phyloP scores from a whole-genome alignment of 1,140 invertebrate genomes.

The Drosophila equinoxialis region DNA sequence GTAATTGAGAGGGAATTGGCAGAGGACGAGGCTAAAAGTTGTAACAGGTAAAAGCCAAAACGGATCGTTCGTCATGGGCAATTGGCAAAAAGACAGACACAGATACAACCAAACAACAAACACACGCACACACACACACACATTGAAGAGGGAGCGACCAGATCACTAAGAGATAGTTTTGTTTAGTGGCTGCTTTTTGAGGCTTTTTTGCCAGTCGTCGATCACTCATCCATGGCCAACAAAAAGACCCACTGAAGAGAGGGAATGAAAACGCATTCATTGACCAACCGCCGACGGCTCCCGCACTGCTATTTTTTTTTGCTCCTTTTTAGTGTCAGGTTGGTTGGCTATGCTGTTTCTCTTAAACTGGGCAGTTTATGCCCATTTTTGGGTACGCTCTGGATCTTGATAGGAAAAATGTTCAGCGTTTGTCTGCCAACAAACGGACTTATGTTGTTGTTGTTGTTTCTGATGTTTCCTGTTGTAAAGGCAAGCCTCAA shows the following conservation, averaged over 20 bases:
- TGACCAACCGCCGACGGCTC: constrained; percentile 58
- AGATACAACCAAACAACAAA: constrained; percentile 34
- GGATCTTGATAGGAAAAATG: constrained; percentile 77
- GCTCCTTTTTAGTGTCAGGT: constrained; percentile 8
- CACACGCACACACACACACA: constrained; percentile 30
- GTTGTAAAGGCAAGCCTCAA: constrained; percentile 42
- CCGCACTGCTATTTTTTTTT: constrained; percentile 35
- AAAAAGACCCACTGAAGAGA: constrained; percentile 5
- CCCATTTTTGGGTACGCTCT: constrained; percentile 65
- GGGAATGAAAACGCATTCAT: constrained; percentile 33
- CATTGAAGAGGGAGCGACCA: constrained; percentile 12
- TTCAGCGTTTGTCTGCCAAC: constrained; percentile 73
- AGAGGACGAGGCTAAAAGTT: constrained; percentile 15
- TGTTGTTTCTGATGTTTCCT: constrained; percentile 54
- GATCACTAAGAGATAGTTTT: constrained; percentile 76
- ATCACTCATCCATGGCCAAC: constrained; percentile 69
- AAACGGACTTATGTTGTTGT: constrained; percentile 34
- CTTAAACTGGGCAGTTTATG: constrained; percentile 56
- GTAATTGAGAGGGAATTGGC: constrained; percentile 53
- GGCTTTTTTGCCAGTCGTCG: constrained; percentile 59
- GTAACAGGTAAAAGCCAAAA: constrained; percentile 77
- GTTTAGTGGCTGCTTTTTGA: constrained; percentile 64
- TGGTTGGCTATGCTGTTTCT: neutral
- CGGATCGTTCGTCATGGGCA: constrained; percentile 77
- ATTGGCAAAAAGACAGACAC: constrained; percentile 50